A percentile compares a stretch with the other conserved stretches of the same genome.
Evolutionary conservation across 2,888 invertebrate species (phyloP).

Genomic region (Ophioninae sp.): DNA sequence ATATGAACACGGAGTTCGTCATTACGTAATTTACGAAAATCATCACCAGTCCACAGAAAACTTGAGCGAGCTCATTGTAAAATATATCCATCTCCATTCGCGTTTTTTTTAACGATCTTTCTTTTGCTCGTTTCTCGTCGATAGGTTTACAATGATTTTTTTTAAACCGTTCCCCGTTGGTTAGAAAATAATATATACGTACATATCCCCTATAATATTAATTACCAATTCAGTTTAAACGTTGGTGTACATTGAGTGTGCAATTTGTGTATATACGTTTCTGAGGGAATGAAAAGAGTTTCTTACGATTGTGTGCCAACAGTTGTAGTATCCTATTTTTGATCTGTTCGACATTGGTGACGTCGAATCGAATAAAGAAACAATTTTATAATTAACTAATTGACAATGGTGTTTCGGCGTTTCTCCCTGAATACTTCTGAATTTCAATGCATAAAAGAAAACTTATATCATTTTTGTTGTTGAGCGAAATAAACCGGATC

Average conservation of each 20-base stretch:
- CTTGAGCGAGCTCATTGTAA: conserved; percentile 16
- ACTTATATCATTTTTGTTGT: neutral
- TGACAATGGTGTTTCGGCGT: neutral
- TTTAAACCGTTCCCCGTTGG: neutral
- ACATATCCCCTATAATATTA: conserved; percentile 40
- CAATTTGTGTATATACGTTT: conserved; percentile 49
- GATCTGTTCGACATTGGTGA: conserved; percentile 15
- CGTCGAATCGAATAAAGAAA: conserved; percentile 46
- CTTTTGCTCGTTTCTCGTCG: conserved; percentile 1
- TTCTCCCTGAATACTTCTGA: neutral
- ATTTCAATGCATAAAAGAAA: neutral
- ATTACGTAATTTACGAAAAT: conserved; percentile 29
- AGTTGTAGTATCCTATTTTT: conserved; percentile 30
- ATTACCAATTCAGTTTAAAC: conserved; percentile 19
- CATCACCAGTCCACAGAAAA: neutral
- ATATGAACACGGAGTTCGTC: conserved; percentile 61
- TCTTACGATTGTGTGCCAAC: conserved; percentile 39
- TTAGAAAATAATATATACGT: conserved; percentile 19
- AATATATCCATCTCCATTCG: conserved; percentile 9
- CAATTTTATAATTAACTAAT: conserved; percentile 34
- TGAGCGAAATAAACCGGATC: neutral
- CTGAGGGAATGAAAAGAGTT: neutral
- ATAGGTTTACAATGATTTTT: conserved; percentile 1
- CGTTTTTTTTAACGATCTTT: neutral
- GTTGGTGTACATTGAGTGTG: conserved; percentile 46